These are phyloP conservation scores for Gastrophysa polygoni DNA, from an alignment of 2,888 invertebrate species.

Conservation along the genomic window DNA sequence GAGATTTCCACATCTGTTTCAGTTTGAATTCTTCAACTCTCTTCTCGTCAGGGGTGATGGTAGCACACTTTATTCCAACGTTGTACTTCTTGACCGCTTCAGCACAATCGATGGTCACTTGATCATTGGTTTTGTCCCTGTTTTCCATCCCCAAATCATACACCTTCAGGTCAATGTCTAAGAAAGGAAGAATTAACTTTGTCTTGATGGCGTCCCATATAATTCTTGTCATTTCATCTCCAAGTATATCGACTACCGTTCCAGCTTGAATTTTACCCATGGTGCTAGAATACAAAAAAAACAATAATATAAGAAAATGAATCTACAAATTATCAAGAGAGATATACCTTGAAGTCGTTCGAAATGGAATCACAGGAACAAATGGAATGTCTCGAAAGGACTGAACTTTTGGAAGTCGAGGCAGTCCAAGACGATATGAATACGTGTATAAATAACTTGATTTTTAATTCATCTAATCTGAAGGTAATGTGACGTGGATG, in stretches of 20 bases:
- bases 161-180: conserved; percentile 92
- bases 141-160: conserved; percentile 96
- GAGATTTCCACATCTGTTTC: conserved; percentile 91
- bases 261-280: conserved; percentile 78
- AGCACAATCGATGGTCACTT: conserved; percentile 96
- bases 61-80: conserved; percentile 98
- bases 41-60: conserved; percentile 97
- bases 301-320: no score
- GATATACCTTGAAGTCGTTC: no score
- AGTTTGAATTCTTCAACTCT: conserved; percentile 87
- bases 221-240: conserved; percentile 97
- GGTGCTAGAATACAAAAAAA: not conserved
- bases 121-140: conserved; percentile 91
- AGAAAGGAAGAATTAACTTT: conserved; percentile 93
- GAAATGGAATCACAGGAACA: no score
- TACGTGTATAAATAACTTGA: no score
- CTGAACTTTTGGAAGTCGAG: no score
- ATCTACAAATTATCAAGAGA: no score
- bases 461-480: no score
- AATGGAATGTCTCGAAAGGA: no score
- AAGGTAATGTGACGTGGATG: no score
- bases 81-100: conserved; percentile 96
- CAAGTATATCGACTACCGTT: conserved; percentile 89
- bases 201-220: conserved; percentile 99
- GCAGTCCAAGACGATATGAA: no score